A percentile compares a stretch with the other conserved stretches of the same genome.
phyloP scores from a whole-genome alignment of 35 echinoderm and acorn worm species.

The Ptychodera flava region DNA sequence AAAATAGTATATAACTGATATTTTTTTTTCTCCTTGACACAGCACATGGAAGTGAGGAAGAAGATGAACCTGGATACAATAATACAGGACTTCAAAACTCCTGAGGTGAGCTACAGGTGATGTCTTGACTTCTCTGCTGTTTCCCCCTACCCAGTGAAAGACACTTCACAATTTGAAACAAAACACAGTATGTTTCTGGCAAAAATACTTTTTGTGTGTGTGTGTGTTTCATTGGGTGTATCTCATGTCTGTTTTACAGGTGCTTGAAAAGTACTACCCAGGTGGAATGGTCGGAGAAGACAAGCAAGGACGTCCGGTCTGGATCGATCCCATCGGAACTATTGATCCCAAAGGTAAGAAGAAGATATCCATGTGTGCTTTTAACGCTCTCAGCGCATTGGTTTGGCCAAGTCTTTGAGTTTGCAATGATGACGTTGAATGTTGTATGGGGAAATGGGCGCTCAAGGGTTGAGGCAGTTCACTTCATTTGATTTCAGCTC shows the following conservation, averaged over 20 bases:
- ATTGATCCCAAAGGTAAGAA: constrained; percentile 49
- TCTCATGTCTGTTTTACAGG: constrained; percentile 20
- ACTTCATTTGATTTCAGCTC: too few relatives aligned
- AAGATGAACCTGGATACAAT: neutral
- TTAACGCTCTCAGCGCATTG: too few relatives aligned
- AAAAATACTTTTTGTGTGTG: neutral
- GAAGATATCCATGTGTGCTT: too few relatives aligned
- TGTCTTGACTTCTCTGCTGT: too few relatives aligned
- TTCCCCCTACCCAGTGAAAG: neutral
- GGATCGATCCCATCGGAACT: constrained; percentile 49
- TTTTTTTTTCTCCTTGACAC: too few relatives aligned
- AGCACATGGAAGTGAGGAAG: neutral
- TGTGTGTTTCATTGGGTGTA: neutral
- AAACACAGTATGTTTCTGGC: neutral
- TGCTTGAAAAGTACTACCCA: constrained; percentile 33
- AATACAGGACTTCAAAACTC: neutral
- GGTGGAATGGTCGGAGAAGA: constrained; percentile 58
- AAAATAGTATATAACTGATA: too few relatives aligned
- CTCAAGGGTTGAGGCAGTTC: too few relatives aligned
- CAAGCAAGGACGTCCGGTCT: constrained; percentile 35
- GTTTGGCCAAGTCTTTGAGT: too few relatives aligned
- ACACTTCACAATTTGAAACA: neutral
- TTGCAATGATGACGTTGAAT: too few relatives aligned
- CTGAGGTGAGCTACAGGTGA: too few relatives aligned
- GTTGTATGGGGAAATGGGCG: too few relatives aligned